These are phyloP conservation scores for Artemia franciscana DNA, from an alignment of 1,140 invertebrate genomes.

Conservation along the genomic window DNA sequence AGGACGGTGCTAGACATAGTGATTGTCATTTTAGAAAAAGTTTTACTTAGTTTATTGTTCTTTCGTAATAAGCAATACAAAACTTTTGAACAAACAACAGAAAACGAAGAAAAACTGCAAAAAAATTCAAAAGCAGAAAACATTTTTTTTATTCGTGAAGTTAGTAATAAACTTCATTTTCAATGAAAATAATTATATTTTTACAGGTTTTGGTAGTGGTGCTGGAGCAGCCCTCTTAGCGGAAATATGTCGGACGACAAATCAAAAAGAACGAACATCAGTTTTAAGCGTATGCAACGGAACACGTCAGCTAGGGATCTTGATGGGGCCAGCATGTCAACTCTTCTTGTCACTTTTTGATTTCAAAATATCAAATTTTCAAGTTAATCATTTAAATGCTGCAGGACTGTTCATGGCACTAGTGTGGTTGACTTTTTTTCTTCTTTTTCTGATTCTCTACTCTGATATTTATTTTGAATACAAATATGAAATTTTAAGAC, in stretches of 20 bases:
- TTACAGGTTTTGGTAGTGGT: constrained; percentile 8
- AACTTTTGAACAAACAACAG: too few relatives aligned
- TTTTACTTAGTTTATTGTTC: too few relatives aligned
- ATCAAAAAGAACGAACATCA: constrained; percentile 5
- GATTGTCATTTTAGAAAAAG: too few relatives aligned
- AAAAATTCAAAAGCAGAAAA: too few relatives aligned
- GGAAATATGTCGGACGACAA: constrained; percentile 8
- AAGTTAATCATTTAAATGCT: constrained; percentile 5
- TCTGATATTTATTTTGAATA: constrained; percentile 7
- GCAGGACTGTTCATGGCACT: constrained; percentile 7
- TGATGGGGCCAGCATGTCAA: constrained; percentile 8
- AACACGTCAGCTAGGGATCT: constrained; percentile 5
- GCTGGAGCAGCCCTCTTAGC: constrained; percentile 8
- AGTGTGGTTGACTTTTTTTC: constrained; percentile 4
- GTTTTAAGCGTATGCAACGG: constrained; percentile 7
- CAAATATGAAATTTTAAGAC: constrained; percentile 5
- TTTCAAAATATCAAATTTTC: constrained; percentile 1
- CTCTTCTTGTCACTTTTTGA: constrained; percentile 5
- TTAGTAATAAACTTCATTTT: too few relatives aligned
- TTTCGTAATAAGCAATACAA: too few relatives aligned
- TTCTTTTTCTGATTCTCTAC: constrained; percentile 3
- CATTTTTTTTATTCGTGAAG: too few relatives aligned
- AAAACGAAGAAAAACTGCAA: too few relatives aligned
- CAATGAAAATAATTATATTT: too few relatives aligned
- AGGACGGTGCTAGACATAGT: too few relatives aligned